Percentiles rank a stretch among this genome's conserved stretches.
Evolutionary conservation across 2,888 invertebrate genomes (phyloP).

Genomic region (Rotaria sp.): DNA sequence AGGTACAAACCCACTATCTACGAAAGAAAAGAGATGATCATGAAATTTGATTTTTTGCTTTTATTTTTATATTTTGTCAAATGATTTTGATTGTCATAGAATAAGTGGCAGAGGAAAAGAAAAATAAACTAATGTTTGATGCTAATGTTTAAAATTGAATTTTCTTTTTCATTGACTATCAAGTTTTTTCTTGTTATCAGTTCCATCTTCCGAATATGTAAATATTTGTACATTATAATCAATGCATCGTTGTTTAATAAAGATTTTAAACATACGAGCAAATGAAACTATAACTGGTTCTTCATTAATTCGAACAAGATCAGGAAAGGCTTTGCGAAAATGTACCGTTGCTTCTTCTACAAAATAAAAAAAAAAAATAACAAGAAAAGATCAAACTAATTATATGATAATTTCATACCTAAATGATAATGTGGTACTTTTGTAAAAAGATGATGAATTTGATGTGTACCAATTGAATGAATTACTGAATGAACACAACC

Average conservation of each 20-base stretch:
- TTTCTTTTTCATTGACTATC: background rate
- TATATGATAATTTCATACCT: slow-evolving; percentile 48
- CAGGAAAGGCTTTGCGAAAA: slow-evolving; percentile 27
- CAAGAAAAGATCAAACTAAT: slow-evolving; percentile 45
- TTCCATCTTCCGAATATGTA: background rate
- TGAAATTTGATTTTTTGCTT: background rate
- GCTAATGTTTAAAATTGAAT: too few relatives aligned
- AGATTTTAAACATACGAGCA: background rate
- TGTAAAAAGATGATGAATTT: slow-evolving; percentile 43
- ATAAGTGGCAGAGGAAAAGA: too few relatives aligned
- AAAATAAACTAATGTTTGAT: too few relatives aligned
- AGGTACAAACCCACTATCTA: background rate
- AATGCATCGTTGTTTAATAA: background rate
- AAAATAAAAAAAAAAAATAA: slow-evolving; percentile 38
- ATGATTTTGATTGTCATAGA: too few relatives aligned
- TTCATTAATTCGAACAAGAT: background rate
- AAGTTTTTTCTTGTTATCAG: background rate
- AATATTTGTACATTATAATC: background rate
- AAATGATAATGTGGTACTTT: slow-evolving; percentile 51
- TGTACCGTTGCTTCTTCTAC: slow-evolving; percentile 38
- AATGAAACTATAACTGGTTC: background rate
- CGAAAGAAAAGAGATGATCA: too few relatives aligned
- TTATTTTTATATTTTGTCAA: too few relatives aligned
- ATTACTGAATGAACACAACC: slow-evolving; percentile 49
- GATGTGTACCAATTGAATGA: slow-evolving; percentile 51